Evolutionary conservation across 2,797 vertebrate species (phyloP), one percentile per base, ranked within the genome.

Genomic region (Enteromius trimaculatus): DNA sequence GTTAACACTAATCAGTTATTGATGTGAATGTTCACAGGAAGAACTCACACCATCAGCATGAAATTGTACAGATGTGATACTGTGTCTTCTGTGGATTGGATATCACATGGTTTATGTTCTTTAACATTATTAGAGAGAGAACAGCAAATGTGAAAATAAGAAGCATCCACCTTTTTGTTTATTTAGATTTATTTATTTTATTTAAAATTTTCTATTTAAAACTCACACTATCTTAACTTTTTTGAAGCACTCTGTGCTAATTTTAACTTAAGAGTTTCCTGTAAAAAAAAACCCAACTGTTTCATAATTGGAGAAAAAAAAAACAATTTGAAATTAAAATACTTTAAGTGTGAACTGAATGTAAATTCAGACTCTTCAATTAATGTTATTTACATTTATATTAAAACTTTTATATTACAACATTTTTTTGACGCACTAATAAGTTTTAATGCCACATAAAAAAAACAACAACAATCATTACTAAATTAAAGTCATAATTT

Each of bases 1-100:
- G 42, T 75, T 75, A 82, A 82, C 70, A 75, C 9, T 66, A 75
- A 82, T 75, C 70, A 42, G 70, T 39, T 75, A n/a, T 82, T 82
- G 47, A 66, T 37, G 71, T 31, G 55, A 26, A 81, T 62, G 55
- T 72, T 62, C 19, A 49, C 26, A 31, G 39, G 23, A 3, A 72
- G 34, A 62, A 11, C 16, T 49, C 16, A 23, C 16, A 0, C 5
- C n/a, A 2, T n/a, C 17, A 42, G 60, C 42, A 51, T 71, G 69
- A 64, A 72, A 34, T 49, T 74, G 19, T 62, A 51, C 69, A 64
- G 21, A 21, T 70, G 34, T 55, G 51, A 39, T 70, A 44, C 55
- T 16, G 69, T 51, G 7, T 74, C 39, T 17, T 26, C 23, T 19
- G 14, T 19, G 0, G 3, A 64, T 62, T 64, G n/a, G 16, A 29